These are phyloP conservation scores for Orchesella cincta DNA, from an alignment of 1,140 invertebrate genomes.

Conservation along the genomic window DNA sequence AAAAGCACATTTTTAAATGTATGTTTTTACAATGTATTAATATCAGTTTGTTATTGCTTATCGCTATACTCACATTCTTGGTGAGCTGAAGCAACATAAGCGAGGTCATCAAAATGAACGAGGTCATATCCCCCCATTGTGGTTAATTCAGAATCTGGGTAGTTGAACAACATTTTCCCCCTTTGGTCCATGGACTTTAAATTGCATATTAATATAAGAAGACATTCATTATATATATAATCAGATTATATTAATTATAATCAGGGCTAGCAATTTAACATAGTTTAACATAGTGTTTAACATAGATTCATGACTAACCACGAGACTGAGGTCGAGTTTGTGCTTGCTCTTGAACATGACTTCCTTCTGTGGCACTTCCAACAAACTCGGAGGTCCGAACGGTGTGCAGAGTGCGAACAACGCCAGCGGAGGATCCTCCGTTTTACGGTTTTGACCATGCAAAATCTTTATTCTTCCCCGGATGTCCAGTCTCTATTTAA, in stretches of 20 bases:
- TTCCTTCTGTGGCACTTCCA: conserved; percentile 89
- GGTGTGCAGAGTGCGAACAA: conserved; percentile 97
- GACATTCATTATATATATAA: neutral
- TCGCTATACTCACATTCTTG: conserved; percentile 86
- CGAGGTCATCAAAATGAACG: conserved; percentile 88
- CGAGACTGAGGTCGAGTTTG: conserved; percentile 90
- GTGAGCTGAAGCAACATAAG: conserved; percentile 97
- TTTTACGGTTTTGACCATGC: conserved; percentile 92
- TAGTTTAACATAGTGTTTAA: conserved; percentile 56
- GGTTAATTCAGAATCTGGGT: conserved; percentile 85
- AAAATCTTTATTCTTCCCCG: conserved; percentile 92
- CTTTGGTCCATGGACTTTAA: conserved; percentile 60
- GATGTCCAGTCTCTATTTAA: conserved; percentile 86
- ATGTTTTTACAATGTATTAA: conserved; percentile 19
- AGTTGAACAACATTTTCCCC: conserved; percentile 91
- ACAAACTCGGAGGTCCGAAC: conserved; percentile 88
- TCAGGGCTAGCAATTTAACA: conserved; percentile 18
- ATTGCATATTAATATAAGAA: conserved; percentile 8
- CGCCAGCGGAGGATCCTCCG: conserved; percentile 88
- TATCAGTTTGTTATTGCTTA: conserved; percentile 7
- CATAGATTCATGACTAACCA: conserved; percentile 98
- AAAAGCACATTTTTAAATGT: neutral
- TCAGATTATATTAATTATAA: conserved; percentile 19
- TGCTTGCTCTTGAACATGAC: conserved; percentile 99
- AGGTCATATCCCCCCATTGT: conserved; percentile 90